phyloP scores from a whole-genome alignment of 2,888 invertebrate genomes.

The Scaptodrosophila latifasciaeformis region DNA sequence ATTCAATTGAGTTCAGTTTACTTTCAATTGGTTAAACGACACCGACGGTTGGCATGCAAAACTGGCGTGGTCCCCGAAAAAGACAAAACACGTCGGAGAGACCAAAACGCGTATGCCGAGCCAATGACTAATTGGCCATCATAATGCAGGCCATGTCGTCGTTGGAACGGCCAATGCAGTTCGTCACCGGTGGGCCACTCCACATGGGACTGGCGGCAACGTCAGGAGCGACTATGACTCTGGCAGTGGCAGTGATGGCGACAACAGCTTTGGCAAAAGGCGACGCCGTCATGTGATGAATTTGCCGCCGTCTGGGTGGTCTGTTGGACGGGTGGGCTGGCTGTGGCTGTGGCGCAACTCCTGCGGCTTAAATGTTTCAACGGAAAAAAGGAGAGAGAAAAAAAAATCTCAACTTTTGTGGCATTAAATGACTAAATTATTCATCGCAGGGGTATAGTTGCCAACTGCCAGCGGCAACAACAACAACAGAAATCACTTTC shows the following conservation, averaged over 20 bases:
- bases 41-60: constrained; percentile 59
- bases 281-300: constrained; percentile 54
- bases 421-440: constrained; percentile 64
- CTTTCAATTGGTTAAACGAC: neutral
- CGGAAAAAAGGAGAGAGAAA: too few relatives aligned
- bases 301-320: constrained; percentile 65
- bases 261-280: too few relatives aligned
- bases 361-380: constrained; percentile 61
- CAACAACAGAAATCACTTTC: constrained; percentile 51
- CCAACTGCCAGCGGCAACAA: constrained; percentile 12
- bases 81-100: too few relatives aligned
- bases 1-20: too few relatives aligned
- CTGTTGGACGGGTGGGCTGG: constrained; percentile 28
- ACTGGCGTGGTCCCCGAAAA: too few relatives aligned
- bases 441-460: constrained; percentile 59
- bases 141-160: constrained; percentile 40
- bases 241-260: constrained; percentile 25
- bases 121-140: constrained; percentile 64
- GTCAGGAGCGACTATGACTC: constrained; percentile 16
- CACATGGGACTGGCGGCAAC: constrained; percentile 1
- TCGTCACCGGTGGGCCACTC: constrained; percentile 36
- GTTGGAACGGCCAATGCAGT: neutral
- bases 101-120: constrained; percentile 4
- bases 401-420: too few relatives aligned
- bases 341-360: constrained; percentile 35